A percentile compares a stretch with the other conserved stretches of the same genome.
Evolutionary conservation across 2,113 vertebrate genomes (phyloP).

Genomic region (Seriola quinqueradiata): DNA sequence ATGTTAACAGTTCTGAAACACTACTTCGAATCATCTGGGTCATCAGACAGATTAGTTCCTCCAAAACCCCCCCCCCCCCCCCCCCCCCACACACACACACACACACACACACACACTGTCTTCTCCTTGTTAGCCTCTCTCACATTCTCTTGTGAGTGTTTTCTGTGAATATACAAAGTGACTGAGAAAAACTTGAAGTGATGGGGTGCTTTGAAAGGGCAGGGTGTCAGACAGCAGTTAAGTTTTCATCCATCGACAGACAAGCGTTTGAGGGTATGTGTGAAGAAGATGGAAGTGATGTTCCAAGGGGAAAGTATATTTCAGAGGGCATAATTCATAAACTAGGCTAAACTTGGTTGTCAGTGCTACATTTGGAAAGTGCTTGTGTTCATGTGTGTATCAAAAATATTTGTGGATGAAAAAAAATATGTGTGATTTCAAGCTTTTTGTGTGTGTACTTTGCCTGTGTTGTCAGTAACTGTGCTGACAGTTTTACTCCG

Average conservation of each 20-base stretch:
- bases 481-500: constrained; percentile 3
- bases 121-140: background rate
- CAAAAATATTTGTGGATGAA: background rate
- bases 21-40: constrained; percentile 16
- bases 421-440: background rate
- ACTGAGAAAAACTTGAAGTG: constrained; percentile 19
- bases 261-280: constrained; percentile 23
- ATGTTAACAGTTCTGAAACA: constrained; percentile 39
- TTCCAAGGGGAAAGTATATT: constrained; percentile 31
- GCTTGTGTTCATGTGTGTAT: background rate
- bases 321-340: constrained; percentile 33
- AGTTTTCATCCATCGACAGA: constrained; percentile 18
- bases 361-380: background rate
- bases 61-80: background rate
- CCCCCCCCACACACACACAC: background rate
- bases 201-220: constrained; percentile 33
- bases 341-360: constrained; percentile 7
- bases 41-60: constrained; percentile 9
- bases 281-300: constrained; percentile 43
- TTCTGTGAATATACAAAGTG: constrained; percentile 18
- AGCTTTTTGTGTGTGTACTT: background rate
- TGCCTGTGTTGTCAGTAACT: background rate
- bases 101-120: background rate
- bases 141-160: constrained; percentile 6
- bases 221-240: constrained; percentile 28